Evolutionary conservation across 2,797 vertebrate genomes (phyloP).

Genomic region (Staurois parvus): DNA sequence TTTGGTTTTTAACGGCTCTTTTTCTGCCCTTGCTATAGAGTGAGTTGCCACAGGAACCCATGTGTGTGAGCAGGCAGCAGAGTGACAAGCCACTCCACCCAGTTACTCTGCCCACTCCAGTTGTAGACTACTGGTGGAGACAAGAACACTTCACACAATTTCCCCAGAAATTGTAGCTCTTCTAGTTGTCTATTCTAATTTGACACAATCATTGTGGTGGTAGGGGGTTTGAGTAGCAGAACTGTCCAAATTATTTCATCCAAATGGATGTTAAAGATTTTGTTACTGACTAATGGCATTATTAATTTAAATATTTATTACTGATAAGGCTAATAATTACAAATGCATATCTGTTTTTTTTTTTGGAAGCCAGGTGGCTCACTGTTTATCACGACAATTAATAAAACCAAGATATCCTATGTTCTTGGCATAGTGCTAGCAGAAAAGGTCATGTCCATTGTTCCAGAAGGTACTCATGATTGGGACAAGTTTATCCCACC

Average conservation of each 20-base stretch:
- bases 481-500: constrained; percentile 96
- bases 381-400: constrained; percentile 94
- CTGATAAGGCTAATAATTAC: background rate
- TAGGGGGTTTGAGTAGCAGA: background rate
- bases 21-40: no score
- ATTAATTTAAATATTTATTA: background rate
- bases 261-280: no score
- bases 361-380: constrained; percentile 87
- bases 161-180: no score
- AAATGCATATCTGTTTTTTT: background rate
- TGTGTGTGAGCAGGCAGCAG: no score
- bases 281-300: no score
- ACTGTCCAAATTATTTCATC: no score
- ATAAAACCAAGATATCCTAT: constrained; percentile 93
- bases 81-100: no score
- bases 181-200: background rate
- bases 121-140: no score
- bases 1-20: no score
- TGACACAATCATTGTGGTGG: background rate
- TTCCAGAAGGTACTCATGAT: constrained; percentile 91
- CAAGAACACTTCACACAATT: no score
- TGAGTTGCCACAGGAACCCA: no score
- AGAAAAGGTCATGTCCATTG: constrained; percentile 86
- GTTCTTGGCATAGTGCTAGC: constrained; percentile 85
- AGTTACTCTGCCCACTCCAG: no score